Percentiles rank a stretch among this genome's conserved stretches.
phyloP scores from a whole-genome alignment of 2,113 vertebrate species.

The Peromyscus californicus region DNA sequence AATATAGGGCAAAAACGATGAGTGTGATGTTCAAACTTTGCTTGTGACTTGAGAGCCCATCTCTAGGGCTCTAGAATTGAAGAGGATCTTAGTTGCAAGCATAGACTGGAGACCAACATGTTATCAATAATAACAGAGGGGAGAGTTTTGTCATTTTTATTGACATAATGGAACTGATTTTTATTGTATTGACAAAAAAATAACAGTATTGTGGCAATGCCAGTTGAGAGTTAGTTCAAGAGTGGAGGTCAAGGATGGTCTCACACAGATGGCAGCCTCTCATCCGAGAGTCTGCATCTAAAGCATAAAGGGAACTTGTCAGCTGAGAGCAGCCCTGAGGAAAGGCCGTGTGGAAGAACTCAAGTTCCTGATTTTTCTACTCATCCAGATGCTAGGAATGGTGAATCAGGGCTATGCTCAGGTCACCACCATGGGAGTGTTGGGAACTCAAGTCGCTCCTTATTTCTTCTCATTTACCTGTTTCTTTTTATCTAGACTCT shows the following conservation, averaged over 20 bases:
- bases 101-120: not conserved
- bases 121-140: not conserved
- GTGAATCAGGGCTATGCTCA: not conserved
- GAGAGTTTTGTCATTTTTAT: not conserved
- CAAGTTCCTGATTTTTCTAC: not conserved
- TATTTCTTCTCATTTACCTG: not conserved
- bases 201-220: not conserved
- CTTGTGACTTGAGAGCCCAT: not conserved
- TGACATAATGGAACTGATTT: not conserved
- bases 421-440: not conserved
- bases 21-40: not conserved
- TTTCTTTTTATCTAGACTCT: not conserved
- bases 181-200: conserved; percentile 28
- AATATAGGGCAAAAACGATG: not conserved
- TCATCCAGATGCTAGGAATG: conserved; percentile 25
- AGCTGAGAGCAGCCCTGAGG: too few relatives aligned
- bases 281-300: not conserved
- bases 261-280: not conserved
- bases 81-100: not conserved
- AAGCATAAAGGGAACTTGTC: not conserved
- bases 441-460: not conserved
- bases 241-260: not conserved
- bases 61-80: not conserved
- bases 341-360: not conserved
- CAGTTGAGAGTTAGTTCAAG: not conserved